Evolutionary conservation across 2,888 invertebrate species (phyloP).

Genomic region (Caenorhabditis macrosperma): DNA sequence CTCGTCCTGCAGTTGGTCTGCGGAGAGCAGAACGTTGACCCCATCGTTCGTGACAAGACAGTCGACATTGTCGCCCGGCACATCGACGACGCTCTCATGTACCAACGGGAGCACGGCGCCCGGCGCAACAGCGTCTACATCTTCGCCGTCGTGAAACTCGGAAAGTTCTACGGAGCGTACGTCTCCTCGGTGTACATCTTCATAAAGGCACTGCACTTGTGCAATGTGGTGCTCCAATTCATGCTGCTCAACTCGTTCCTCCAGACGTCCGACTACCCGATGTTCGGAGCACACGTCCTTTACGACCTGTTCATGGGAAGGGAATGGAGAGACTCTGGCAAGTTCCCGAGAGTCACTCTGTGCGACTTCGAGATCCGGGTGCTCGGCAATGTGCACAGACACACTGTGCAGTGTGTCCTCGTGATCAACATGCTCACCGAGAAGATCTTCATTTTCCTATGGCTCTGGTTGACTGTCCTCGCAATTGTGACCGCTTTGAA

Average conservation of each 20-base stretch:
- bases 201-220: conserved; percentile 81
- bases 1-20: conserved; percentile 80
- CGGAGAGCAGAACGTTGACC: conserved; percentile 81
- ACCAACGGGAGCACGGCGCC: conserved; percentile 79
- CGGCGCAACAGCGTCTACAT: conserved; percentile 72
- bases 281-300: conserved; percentile 82
- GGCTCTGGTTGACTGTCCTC: conserved; percentile 80
- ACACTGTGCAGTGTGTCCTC: conserved; percentile 78
- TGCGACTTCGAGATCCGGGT: conserved; percentile 81
- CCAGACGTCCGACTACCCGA: conserved; percentile 80
- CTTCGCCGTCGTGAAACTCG: conserved; percentile 67
- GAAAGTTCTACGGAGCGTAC: conserved; percentile 82
- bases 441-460: conserved; percentile 80
- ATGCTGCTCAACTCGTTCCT: conserved; percentile 82
- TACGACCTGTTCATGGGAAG: conserved; percentile 81
- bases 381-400: conserved; percentile 80
- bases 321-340: conserved; percentile 80
- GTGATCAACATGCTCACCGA: conserved; percentile 80
- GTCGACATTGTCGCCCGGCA: conserved; percentile 82
- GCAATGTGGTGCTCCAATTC: conserved; percentile 78
- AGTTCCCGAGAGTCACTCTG: conserved; percentile 81
- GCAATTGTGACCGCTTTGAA: conserved; percentile 75
- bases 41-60: conserved; percentile 81
- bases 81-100: conserved; percentile 82
- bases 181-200: conserved; percentile 81